A percentile compares a stretch with the other conserved stretches of the same genome.
phyloP scores from a whole-genome alignment of 2,888 invertebrate species.

The Pharmacophagus antenor region DNA sequence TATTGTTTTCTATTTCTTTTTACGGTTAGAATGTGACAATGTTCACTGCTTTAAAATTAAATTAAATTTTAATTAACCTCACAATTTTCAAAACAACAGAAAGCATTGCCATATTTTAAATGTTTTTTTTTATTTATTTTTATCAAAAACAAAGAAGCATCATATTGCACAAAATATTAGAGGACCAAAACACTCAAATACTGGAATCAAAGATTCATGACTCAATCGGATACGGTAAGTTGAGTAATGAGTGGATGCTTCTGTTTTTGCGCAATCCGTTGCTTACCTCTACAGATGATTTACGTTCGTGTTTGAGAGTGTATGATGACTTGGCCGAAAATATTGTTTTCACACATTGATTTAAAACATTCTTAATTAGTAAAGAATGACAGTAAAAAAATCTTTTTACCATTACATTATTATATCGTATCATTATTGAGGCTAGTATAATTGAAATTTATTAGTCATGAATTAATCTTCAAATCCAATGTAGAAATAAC shows the following conservation, averaged over 20 bases:
- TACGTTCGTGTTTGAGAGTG: background rate
- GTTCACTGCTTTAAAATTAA: too few relatives aligned
- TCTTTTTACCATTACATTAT: too few relatives aligned
- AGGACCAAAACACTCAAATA: background rate
- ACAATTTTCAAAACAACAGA: too few relatives aligned
- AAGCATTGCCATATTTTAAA: too few relatives aligned
- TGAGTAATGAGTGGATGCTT: conserved; percentile 9
- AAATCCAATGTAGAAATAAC: background rate
- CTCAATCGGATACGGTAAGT: conserved; percentile 12
- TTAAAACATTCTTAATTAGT: background rate
- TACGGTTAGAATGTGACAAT: too few relatives aligned
- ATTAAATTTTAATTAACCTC: too few relatives aligned
- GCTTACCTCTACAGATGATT: background rate
- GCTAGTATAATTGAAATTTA: background rate
- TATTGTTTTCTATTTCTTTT: too few relatives aligned
- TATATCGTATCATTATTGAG: too few relatives aligned
- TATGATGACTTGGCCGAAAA: background rate
- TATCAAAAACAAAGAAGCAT: too few relatives aligned
- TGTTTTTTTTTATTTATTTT: too few relatives aligned
- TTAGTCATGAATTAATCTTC: background rate
- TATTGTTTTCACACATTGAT: too few relatives aligned
- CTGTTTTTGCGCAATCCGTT: conserved; percentile 13
- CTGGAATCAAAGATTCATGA: conserved; percentile 16
- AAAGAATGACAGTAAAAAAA: background rate
- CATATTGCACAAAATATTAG: too few relatives aligned